Evolutionary conservation across 2,888 invertebrate genomes (phyloP).

Genomic region (Polyploca ridens): DNA sequence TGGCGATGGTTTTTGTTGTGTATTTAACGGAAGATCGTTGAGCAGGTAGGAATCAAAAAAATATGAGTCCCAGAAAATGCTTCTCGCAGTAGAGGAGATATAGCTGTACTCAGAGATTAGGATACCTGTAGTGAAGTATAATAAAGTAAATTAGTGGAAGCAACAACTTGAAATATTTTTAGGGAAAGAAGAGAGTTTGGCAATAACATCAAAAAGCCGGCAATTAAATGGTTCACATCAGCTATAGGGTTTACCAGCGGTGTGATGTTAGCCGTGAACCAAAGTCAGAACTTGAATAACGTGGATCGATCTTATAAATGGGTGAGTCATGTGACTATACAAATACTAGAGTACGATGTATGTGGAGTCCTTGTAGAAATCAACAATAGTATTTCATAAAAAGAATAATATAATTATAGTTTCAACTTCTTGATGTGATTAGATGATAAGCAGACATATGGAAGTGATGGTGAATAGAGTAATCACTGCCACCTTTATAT

Average conservation of each 20-base stretch:
- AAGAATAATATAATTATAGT: no score
- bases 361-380: neutral
- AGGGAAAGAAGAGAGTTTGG: conserved; percentile 25
- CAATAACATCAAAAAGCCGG: conserved; percentile 3
- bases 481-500: no score
- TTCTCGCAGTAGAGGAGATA: no score
- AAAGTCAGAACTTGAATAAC: conserved; percentile 39
- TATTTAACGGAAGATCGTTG: conserved; percentile 76
- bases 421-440: no score
- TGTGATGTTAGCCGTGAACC: conserved; percentile 58
- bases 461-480: no score
- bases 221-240: conserved; percentile 21
- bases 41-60: conserved; percentile 39
- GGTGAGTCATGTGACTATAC: conserved; percentile 39
- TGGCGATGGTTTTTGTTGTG: conserved; percentile 83
- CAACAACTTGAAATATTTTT: neutral
- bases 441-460: no score
- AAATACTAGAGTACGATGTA: no score
- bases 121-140: no score
- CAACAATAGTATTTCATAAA: neutral
- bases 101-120: no score
- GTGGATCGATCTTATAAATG: conserved; percentile 67
- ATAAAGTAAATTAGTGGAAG: no score
- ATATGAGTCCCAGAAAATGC: no score
- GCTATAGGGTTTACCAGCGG: conserved; percentile 44